These are phyloP conservation scores for Dugesia japonica DNA, from an alignment of 2,888 invertebrate species.

Conservation along the genomic window DNA sequence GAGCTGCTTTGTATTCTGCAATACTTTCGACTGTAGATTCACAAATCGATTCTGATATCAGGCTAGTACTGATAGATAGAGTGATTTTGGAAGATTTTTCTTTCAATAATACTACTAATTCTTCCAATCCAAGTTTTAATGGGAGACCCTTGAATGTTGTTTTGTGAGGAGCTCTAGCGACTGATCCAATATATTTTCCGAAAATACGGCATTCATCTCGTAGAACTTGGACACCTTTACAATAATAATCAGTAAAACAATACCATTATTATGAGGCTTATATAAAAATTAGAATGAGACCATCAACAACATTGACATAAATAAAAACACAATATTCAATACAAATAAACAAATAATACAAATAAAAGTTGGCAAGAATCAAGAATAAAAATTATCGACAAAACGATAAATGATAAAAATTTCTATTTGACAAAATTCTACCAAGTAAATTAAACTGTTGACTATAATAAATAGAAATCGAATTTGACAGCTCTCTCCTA, in stretches of 20 bases:
- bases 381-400: no score
- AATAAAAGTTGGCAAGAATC: no score
- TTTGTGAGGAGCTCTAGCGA: background rate
- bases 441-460: no score
- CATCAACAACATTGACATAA: no score
- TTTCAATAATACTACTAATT: background rate
- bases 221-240: background rate
- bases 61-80: background rate
- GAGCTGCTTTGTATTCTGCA: background rate
- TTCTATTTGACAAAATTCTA: no score
- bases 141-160: background rate
- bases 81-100: background rate
- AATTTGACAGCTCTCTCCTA: no score
- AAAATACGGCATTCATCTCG: background rate
- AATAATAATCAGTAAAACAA: background rate
- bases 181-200: background rate
- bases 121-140: background rate
- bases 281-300: no score
- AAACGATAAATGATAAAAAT: no score
- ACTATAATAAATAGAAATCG: no score
- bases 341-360: no score
- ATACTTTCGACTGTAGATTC: background rate
- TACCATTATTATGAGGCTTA: no score
- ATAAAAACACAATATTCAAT: no score
- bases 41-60: background rate